Evolutionary conservation across 2,113 vertebrate species (phyloP).

Genomic region (Tachysurus vachellii): DNA sequence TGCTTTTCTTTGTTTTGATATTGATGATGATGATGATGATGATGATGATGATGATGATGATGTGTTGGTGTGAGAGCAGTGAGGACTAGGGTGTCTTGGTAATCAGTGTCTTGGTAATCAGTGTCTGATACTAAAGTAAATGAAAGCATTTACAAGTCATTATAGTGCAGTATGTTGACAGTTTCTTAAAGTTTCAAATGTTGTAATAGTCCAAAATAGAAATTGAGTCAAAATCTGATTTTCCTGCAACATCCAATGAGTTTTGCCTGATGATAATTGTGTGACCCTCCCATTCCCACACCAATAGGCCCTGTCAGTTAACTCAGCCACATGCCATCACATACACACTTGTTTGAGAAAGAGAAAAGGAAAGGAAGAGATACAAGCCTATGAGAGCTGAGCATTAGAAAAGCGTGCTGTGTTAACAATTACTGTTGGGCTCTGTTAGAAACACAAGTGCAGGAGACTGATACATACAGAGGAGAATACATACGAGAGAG

Average conservation of each 20-base stretch:
- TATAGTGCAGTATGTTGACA: background rate
- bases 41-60: no score
- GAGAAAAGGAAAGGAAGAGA: conserved; percentile 14
- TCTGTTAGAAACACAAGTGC: conserved; percentile 33
- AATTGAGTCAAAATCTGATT: background rate
- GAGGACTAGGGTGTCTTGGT: no score
- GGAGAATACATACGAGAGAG: background rate
- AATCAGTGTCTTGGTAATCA: background rate
- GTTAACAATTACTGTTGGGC: conserved; percentile 27
- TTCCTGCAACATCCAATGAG: background rate
- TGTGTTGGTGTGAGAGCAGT: background rate
- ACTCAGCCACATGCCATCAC: conserved; percentile 23
- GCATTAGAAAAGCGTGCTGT: conserved; percentile 7
- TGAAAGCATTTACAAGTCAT: background rate
- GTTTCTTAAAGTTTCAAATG: background rate
- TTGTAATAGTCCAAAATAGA: background rate
- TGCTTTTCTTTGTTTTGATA: background rate
- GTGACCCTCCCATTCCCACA: conserved; percentile 35
- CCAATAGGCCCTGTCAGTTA: conserved; percentile 27
- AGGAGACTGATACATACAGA: background rate
- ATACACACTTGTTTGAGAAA: conserved; percentile 38
- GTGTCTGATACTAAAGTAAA: background rate
- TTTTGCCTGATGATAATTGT: conserved; percentile 24
- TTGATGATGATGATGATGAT: no score
- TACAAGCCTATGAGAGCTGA: conserved; percentile 4